Base-by-base conservation (phyloP, 1,140 invertebrate species). In the Littorina saxatilis region DNA sequence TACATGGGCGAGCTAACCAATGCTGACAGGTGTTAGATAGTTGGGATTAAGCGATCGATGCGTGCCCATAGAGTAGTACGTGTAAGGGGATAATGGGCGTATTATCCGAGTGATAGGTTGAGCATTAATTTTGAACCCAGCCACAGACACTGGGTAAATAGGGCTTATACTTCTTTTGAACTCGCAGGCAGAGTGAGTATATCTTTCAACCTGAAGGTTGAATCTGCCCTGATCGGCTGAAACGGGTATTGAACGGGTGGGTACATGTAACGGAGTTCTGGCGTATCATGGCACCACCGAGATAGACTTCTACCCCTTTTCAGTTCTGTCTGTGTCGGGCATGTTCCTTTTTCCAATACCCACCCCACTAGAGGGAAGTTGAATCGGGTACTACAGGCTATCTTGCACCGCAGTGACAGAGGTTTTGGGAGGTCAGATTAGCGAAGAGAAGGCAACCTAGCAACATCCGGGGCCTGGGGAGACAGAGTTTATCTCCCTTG, bases 401-500 rank as follows among this genome's bases (percentile, higher is more conserved):
- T 58, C 52, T 27, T 23, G 7, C 50, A 20, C 4, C 23, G 2
- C 50, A 39, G 43, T 55, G 74, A 76, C 74, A 76, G 50, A 76
- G 50, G 27, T 32, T 17, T 13, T 39, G 17, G 43, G 40, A 55
- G 55, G 76, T 63, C 58, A 78, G 58, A 66, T n/a, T 66, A 78
- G 55, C 55, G 15, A 58, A 32, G 43, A 11, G 76, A 78, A 2
- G 2, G 76, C 15, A 40, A 20, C 76, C 76, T 78, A 78, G 76
- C 76, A 78, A 76, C 76, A 58, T 52, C 58, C 76, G 58, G 55
- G 27, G 9, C 20, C 50, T 32, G 35, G 50, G 39, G 20, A 78
- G 55, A 78, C 76, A 78, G 76, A 37, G 52, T 58, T 78, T 78
- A 78, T 78, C 76, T 78, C 76, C 76, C 76, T 63, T 78, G 63